These are phyloP conservation scores for Eristalis tenax DNA, from an alignment of 2,888 invertebrate species.

Conservation along the genomic window DNA sequence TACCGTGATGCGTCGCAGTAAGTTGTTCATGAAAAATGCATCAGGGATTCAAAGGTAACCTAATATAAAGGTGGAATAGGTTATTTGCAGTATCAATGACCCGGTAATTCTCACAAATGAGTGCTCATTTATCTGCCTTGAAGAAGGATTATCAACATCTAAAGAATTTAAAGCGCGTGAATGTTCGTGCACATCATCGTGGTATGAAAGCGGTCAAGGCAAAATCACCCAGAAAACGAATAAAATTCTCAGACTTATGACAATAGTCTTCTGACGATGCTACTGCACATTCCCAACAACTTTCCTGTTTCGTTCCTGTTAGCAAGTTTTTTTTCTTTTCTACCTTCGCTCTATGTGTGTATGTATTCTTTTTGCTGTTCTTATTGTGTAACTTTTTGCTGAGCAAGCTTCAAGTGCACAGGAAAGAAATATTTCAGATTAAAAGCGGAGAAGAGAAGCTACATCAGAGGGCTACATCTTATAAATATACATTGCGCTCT, in stretches of 20 bases:
- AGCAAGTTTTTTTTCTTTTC: neutral
- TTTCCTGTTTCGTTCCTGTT: neutral
- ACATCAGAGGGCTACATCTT: neutral
- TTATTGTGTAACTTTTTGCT: constrained; percentile 7
- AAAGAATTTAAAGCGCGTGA: neutral
- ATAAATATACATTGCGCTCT: neutral
- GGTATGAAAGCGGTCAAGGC: neutral
- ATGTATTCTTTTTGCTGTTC: neutral
- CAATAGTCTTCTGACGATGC: neutral
- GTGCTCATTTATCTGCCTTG: too few relatives aligned
- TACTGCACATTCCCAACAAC: neutral
- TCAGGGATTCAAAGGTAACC: neutral
- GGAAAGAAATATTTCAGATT: neutral
- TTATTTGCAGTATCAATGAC: too few relatives aligned
- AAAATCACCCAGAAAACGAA: neutral
- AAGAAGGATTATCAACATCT: too few relatives aligned
- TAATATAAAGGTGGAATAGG: neutral
- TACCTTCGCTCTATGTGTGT: neutral
- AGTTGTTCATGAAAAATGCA: constrained; percentile 51
- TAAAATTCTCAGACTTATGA: neutral
- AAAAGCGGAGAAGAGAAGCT: neutral
- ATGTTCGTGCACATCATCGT: neutral
- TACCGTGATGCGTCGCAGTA: constrained; percentile 11
- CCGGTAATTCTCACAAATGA: too few relatives aligned
- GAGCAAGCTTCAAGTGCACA: neutral